Percentiles rank a stretch among this genome's conserved stretches.
These are phyloP conservation scores for Cheilosia pagana DNA, from an alignment of 2,888 invertebrate genomes.

Conservation along the genomic window DNA sequence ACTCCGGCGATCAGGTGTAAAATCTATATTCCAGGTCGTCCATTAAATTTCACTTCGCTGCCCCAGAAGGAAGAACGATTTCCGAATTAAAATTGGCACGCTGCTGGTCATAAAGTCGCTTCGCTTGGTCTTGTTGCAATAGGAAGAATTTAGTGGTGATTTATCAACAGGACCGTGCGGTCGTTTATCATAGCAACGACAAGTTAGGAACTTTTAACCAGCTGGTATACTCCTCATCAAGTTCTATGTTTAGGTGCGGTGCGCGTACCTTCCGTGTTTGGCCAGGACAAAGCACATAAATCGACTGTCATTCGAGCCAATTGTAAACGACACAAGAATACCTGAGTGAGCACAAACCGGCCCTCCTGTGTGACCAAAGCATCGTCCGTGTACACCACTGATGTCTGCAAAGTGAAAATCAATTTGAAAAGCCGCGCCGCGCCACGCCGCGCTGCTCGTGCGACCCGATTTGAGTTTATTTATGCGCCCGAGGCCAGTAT, in stretches of 20 bases:
- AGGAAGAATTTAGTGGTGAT: conserved; percentile 67
- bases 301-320: conserved; percentile 66
- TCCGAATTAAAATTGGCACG: conserved; percentile 56
- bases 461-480: conserved; percentile 44
- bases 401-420: conserved; percentile 37
- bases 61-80: conserved; percentile 36
- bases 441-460: conserved; percentile 5
- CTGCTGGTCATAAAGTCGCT: conserved; percentile 41
- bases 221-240: conserved; percentile 69
- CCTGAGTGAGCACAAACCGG: conserved; percentile 42
- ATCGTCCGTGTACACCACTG: background rate
- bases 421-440: conserved; percentile 37
- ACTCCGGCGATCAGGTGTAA: conserved; percentile 8
- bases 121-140: conserved; percentile 50
- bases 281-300: conserved; percentile 69
- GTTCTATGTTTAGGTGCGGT: conserved; percentile 40
- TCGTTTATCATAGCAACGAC: conserved; percentile 71
- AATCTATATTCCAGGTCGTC: conserved; percentile 20
- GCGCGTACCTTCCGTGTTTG: conserved; percentile 40
- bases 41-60: conserved; percentile 34
- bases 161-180: conserved; percentile 56
- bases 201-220: conserved; percentile 68
- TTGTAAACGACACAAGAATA: conserved; percentile 60
- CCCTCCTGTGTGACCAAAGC: conserved; percentile 9
- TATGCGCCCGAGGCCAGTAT: conserved; percentile 31